A percentile compares a stretch with the other conserved stretches of the same genome.
phyloP scores from a whole-genome alignment of 2,113 vertebrate species.

The Vulpes vulpes region DNA sequence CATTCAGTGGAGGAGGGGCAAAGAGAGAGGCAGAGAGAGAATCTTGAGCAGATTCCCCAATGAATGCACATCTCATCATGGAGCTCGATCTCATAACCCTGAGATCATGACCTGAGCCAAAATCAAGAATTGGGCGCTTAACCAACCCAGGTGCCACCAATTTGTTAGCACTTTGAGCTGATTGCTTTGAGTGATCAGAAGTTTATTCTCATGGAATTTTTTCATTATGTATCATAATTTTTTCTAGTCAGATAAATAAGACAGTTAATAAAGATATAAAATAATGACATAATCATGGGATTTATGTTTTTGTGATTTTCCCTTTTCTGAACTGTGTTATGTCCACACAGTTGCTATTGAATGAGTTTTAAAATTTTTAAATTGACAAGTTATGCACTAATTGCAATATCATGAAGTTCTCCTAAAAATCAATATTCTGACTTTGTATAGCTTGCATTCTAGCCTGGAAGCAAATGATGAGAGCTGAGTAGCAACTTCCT shows the following conservation, averaged over 20 bases:
- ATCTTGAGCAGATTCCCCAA: not conserved
- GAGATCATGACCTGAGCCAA: too few species aligned
- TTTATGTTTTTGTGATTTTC: not conserved
- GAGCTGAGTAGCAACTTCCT: not conserved
- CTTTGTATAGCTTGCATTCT: not conserved
- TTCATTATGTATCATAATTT: not conserved
- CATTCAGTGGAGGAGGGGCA: not conserved
- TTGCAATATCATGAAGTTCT: not conserved
- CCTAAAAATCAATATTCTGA: not conserved
- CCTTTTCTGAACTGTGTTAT: not conserved
- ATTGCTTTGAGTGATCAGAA: not conserved
- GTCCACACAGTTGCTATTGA: not conserved
- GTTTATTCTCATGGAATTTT: not conserved
- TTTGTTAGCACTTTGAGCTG: not conserved
- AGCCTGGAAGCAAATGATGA: not conserved
- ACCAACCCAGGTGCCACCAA: not conserved
- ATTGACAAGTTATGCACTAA: not conserved
- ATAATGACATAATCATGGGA: not conserved
- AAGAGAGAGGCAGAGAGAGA: not conserved
- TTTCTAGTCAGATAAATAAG: not conserved
- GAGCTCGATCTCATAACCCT: too few species aligned
- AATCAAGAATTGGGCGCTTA: too few species aligned
- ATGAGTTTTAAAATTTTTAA: not conserved
- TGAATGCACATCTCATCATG: not conserved
- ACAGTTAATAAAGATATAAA: not conserved